Percentiles rank a stretch among this genome's conserved stretches.
These are phyloP conservation scores for Cairina moschata DNA, from an alignment of 2,113 vertebrate species.

Conservation along the genomic window DNA sequence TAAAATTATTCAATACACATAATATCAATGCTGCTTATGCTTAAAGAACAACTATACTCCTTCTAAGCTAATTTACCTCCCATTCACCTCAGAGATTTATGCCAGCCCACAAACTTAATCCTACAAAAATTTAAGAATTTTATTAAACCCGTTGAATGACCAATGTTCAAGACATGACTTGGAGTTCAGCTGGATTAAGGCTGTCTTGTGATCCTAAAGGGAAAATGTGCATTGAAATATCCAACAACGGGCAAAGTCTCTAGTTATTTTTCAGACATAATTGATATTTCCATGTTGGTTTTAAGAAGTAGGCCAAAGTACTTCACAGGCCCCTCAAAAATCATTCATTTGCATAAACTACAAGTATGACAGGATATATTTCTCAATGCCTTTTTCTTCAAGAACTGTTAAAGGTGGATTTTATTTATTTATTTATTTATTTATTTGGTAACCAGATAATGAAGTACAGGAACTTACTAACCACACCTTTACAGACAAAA, in stretches of 20 bases:
- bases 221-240: background rate
- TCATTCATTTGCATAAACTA: background rate
- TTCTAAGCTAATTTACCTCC: background rate
- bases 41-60: background rate
- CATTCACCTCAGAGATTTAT: background rate
- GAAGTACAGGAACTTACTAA: background rate
- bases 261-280: background rate
- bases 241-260: background rate
- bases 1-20: background rate
- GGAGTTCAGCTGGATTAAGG: background rate
- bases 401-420: background rate
- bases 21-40: background rate
- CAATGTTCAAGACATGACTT: background rate
- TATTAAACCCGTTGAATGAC: background rate
- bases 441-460: background rate
- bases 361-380: background rate
- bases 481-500: background rate
- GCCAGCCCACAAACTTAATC: background rate
- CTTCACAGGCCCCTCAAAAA: background rate
- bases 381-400: background rate
- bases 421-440: too few relatives aligned
- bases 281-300: fast-evolving
- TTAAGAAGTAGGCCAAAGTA: background rate
- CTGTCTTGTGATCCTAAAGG: background rate
- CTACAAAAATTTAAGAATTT: background rate